A percentile compares a stretch with the other conserved stretches of the same genome.
Conservation (phyloP, 2,888 invertebrate species). For the Tipula helvola region DNA sequence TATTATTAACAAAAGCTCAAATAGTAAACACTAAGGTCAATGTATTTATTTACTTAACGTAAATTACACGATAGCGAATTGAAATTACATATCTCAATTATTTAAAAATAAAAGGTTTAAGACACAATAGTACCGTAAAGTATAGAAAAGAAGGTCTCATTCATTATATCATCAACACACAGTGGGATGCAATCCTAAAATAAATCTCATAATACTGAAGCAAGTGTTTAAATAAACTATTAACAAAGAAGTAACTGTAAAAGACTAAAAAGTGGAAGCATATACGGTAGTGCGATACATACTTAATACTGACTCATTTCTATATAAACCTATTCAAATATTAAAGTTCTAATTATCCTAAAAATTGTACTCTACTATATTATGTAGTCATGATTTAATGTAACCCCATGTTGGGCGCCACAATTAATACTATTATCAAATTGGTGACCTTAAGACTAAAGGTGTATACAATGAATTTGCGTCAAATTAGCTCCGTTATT, state of each 20-base stretch:
- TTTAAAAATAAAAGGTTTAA: neutral
- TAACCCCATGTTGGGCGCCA: neutral
- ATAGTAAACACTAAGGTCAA: neutral
- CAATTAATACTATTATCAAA: neutral
- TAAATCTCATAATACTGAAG: neutral
- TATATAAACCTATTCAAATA: too few species aligned
- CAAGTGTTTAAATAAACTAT: too few species aligned
- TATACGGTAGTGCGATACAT: too few species aligned
- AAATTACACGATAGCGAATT: conserved; percentile 4
- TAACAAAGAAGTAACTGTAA: neutral
- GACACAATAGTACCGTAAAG: neutral
- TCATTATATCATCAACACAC: neutral
- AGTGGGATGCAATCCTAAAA: neutral
- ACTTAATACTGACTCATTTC: too few species aligned
- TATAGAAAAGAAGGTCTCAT: neutral
- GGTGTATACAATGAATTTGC: too few species aligned
- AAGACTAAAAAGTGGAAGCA: too few species aligned
- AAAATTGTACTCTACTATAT: too few species aligned
- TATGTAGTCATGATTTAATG: neutral
- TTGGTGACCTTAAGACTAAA: too few species aligned
- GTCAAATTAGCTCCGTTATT: too few species aligned
- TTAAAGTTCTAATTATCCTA: too few species aligned
- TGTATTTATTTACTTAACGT: conserved; percentile 4
- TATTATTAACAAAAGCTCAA: neutral
- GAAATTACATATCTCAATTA: neutral